Evolutionary conservation across 2,113 vertebrate genomes (phyloP), one percentile per base, ranked within the genome.

Genomic region (Lepus europaeus): DNA sequence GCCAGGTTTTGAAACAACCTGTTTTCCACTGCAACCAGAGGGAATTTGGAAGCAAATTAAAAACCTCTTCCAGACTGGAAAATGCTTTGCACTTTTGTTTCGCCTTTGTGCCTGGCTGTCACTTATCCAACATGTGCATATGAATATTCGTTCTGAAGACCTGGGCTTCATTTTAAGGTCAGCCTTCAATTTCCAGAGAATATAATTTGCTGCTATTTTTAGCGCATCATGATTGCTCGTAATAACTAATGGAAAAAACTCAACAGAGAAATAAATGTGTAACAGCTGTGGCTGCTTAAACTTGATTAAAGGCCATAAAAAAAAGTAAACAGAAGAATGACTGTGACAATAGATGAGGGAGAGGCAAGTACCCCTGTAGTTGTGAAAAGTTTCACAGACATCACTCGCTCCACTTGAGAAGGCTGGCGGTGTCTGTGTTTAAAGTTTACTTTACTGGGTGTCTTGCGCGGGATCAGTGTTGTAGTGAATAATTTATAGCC

Each of bases 401-500:
- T 72, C 76, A 94, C 84, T 92, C 14, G 20, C 4, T 79, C 76
- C 56, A 53, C 72, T 87, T 23, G 0, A 56, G 84, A 96, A 97
- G 97, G 93, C 96, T 78, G 2, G 19, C 0, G 22, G 76, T 95
- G 93, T 80, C 96, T 97, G 97, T 98, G 97, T 98, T 98, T 98
- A 98, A 98, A 98, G 98, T 99, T 98, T 98, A 97, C 98, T 98
- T 98, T 98, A 66, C 97, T 66, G 64, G 96, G 97, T 98, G 96
- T 98, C 97, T 98, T 86, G 95, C 98, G 97, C 97, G 96, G 98
- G 97, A 98, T 98, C 97, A 96, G 97, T 98, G 98, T 97, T 96
- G 97, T 96, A 95, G 98, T 98, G 98, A 98, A 98, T 98, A 98
- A 98, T 99, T 99, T 98, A 98, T 98, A 97, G 97, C 95, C 97